A percentile compares a stretch with the other conserved stretches of the same genome.
These are phyloP conservation scores for Laterallus jamaicensis DNA, from an alignment of 2,113 vertebrate genomes.

Conservation along the genomic window DNA sequence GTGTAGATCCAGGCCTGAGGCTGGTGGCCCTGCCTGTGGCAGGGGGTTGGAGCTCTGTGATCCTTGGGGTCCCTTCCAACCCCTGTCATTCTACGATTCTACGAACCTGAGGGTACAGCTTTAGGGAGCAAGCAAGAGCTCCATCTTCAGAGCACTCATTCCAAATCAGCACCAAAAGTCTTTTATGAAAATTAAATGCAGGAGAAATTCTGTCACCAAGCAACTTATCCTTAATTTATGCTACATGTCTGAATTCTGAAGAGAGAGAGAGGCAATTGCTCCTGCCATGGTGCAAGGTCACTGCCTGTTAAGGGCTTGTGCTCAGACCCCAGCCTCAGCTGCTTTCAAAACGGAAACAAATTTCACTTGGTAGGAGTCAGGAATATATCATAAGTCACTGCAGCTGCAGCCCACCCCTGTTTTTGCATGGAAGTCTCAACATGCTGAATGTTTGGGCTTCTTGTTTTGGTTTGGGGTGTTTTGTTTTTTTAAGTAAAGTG, in stretches of 20 bases:
- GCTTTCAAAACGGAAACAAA: neutral
- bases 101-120: neutral
- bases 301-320: neutral
- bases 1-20: too few species aligned
- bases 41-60: too few species aligned
- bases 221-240: accelerated
- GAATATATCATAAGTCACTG: neutral
- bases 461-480: neutral
- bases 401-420: neutral
- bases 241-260: neutral
- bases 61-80: too few species aligned
- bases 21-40: too few species aligned
- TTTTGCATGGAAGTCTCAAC: neutral
- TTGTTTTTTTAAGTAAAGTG: neutral
- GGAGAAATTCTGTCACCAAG: neutral
- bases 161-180: neutral
- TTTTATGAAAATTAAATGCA: neutral
- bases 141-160: neutral
- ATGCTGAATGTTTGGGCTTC: neutral
- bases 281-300: neutral
- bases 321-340: neutral
- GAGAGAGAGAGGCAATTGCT: neutral
- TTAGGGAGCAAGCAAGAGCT: neutral
- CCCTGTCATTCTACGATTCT: too few species aligned
- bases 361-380: neutral